phyloP scores from a whole-genome alignment of 2,797 vertebrate species.

The Sciurus vulgaris region DNA sequence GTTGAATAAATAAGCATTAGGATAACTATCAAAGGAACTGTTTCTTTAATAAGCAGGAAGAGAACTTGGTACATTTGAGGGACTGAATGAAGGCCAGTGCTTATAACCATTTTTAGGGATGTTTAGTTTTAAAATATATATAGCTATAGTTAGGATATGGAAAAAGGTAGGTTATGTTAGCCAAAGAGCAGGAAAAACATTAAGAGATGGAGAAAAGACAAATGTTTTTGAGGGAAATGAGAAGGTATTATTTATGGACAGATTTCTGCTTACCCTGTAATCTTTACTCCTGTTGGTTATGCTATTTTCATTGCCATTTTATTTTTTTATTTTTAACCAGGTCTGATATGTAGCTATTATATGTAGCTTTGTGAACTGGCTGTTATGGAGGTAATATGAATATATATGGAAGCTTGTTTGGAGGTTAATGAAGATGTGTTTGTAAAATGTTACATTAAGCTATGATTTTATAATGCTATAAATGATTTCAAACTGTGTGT shows the following conservation, averaged over 20 bases:
- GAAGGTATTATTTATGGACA: not conserved
- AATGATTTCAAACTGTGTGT: slow-evolving; percentile 4
- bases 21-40: not conserved
- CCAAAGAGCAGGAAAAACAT: not conserved
- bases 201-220: not conserved
- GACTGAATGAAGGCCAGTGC: not conserved
- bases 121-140: not conserved
- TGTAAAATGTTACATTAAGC: not conserved
- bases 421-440: not conserved
- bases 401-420: not conserved
- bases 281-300: not conserved
- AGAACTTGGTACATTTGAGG: not conserved
- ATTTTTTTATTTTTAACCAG: not conserved
- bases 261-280: not conserved
- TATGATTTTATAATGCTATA: not conserved
- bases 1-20: not conserved
- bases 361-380: not conserved
- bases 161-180: not conserved
- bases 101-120: not conserved
- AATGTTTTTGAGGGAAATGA: not conserved
- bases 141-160: not conserved
- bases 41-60: slow-evolving; percentile 7
- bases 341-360: not conserved
- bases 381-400: not conserved
- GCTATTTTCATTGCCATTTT: not conserved